phyloP scores from a whole-genome alignment of 2,888 invertebrate genomes.

The Erynnis tages region DNA sequence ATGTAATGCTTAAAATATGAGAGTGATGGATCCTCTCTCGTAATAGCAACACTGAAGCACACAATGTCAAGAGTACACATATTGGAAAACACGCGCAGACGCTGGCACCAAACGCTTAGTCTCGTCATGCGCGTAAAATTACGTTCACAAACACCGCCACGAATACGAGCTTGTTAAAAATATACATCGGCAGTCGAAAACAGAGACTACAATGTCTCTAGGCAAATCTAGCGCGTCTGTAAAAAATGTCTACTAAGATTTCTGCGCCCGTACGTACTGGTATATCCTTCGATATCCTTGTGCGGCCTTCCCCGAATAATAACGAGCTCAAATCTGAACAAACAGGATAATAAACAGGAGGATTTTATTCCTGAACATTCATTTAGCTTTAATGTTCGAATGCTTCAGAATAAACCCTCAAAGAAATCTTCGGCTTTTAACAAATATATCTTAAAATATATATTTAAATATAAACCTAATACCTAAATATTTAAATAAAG shows the following conservation, averaged over 20 bases:
- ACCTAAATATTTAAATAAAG: too few species aligned
- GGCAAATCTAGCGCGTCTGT: not conserved
- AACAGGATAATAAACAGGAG: not conserved
- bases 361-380: not conserved
- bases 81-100: conserved; percentile 32
- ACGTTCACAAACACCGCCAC: conserved; percentile 15
- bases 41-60: conserved; percentile 43
- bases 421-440: too few species aligned
- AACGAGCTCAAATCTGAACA: not conserved
- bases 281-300: not conserved
- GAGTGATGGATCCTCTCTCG: conserved; percentile 44
- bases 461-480: too few species aligned
- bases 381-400: too few species aligned
- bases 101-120: conserved; percentile 14
- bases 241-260: not conserved
- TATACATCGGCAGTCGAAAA: conserved; percentile 11
- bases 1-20: conserved; percentile 54
- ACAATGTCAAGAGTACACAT: conserved; percentile 74
- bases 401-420: too few species aligned
- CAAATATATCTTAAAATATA: too few species aligned
- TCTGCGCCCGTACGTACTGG: too few species aligned
- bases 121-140: conserved; percentile 32
- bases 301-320: not conserved
- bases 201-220: conserved; percentile 2
- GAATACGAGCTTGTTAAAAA: conserved; percentile 29